Conservation (phyloP, 2,888 invertebrate species). For the Thymelicus sylvestris region DNA sequence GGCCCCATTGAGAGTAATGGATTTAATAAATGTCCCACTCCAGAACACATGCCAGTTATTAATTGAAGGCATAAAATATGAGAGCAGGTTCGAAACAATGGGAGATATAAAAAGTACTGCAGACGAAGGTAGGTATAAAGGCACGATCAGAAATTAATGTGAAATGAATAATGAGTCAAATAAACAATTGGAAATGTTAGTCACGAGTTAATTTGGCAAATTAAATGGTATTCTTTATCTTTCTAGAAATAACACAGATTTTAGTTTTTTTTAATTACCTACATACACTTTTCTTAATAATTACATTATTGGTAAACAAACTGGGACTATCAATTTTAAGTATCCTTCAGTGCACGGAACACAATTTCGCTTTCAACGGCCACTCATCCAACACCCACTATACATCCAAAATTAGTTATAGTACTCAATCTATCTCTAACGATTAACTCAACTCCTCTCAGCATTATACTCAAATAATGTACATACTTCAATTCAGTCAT, state of each 20-base stretch:
- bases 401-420: not conserved
- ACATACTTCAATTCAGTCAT: conserved; percentile 19
- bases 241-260: too few species aligned
- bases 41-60: conserved; percentile 26
- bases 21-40: conserved; percentile 23
- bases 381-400: not conserved
- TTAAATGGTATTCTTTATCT: too few species aligned
- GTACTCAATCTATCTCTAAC: not conserved
- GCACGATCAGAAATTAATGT: not conserved
- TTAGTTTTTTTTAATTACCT: too few species aligned
- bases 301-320: too few species aligned
- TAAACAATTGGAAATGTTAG: not conserved
- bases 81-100: conserved; percentile 27
- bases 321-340: too few species aligned
- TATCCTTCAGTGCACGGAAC: too few species aligned
- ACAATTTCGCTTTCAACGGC: too few species aligned
- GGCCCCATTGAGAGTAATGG: conserved; percentile 29
- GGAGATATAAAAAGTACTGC: not conserved
- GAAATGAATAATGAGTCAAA: not conserved
- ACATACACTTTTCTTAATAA: too few species aligned
- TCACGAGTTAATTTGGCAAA: conserved; percentile 3
- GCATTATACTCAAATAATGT: not conserved
- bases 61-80: conserved; percentile 28
- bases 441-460: not conserved
- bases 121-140: not conserved